A percentile compares a stretch with the other conserved stretches of the same genome.
Conservation (phyloP, 2,797 vertebrate genomes). For the Rhodeus uyekii region DNA sequence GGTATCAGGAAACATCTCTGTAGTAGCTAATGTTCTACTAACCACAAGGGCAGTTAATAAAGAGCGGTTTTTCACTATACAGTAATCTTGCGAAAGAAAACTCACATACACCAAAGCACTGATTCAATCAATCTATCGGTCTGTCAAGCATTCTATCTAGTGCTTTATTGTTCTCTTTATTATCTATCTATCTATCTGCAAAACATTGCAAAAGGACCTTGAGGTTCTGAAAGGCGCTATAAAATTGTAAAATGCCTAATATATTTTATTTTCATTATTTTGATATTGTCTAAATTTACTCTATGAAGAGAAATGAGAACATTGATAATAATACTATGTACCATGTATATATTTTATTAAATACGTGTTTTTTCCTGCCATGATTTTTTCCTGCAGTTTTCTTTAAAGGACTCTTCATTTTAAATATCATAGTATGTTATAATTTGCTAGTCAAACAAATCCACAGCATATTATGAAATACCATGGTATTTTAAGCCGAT, state of each 20-base stretch:
- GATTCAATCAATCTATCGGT: no score
- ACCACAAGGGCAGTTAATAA: neutral
- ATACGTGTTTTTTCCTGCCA: no score
- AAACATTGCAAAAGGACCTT: no score
- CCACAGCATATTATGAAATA: neutral
- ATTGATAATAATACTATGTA: no score
- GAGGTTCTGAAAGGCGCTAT: no score
- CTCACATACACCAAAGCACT: neutral
- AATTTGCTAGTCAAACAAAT: neutral
- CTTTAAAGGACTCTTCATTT: no score
- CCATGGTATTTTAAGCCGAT: neutral
- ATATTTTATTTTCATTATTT: neutral
- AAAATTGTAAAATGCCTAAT: neutral
- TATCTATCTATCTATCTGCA: no score
- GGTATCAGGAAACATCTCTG: neutral
- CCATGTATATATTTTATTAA: no score
- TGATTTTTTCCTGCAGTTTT: no score
- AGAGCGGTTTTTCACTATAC: neutral
- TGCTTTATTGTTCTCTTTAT: no score
- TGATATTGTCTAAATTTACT: neutral
- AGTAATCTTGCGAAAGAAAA: constrained; percentile 4
- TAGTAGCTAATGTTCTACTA: neutral
- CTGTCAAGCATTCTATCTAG: no score
- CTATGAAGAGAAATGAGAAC: no score
- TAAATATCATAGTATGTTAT: neutral